A percentile compares a stretch with the other conserved stretches of the same genome.
Evolutionary conservation across 2,113 vertebrate genomes (phyloP).

Genomic region (Peucedramus taeniatus): DNA sequence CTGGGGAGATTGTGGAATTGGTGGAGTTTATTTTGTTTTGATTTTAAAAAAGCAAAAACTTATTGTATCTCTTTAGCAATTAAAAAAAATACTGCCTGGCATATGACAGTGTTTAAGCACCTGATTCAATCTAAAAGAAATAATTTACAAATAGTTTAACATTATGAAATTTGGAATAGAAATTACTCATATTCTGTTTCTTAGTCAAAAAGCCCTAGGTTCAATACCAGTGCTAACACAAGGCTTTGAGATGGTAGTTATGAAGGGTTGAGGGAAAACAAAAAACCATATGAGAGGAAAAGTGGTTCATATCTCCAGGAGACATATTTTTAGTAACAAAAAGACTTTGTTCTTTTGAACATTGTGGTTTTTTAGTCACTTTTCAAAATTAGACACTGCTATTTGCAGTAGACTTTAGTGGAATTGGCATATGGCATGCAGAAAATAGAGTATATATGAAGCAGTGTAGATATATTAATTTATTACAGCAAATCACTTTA

Average conservation of each 20-base stretch:
- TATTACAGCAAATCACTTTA: neutral
- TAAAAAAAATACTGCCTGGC: neutral
- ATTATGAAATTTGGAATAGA: neutral
- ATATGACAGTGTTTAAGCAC: neutral
- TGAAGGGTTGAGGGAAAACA: neutral
- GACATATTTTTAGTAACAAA: neutral
- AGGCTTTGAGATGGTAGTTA: neutral
- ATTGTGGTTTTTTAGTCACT: neutral
- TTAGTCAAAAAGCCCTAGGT: neutral
- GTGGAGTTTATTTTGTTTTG: neutral
- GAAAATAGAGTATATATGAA: neutral
- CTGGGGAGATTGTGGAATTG: accelerated
- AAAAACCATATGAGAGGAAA: neutral
- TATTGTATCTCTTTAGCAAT: neutral
- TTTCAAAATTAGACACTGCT: neutral
- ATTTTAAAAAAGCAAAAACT: neutral
- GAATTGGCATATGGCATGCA: neutral
- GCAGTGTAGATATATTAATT: neutral
- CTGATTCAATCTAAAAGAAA: neutral
- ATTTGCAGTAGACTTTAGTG: neutral
- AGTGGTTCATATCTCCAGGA: neutral
- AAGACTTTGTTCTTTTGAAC: neutral
- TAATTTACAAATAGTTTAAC: neutral
- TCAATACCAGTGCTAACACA: neutral
- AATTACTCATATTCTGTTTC: neutral